Base-by-base conservation (phyloP, 1,140 invertebrate genomes). In the Hylaeus anthracinus region DNA sequence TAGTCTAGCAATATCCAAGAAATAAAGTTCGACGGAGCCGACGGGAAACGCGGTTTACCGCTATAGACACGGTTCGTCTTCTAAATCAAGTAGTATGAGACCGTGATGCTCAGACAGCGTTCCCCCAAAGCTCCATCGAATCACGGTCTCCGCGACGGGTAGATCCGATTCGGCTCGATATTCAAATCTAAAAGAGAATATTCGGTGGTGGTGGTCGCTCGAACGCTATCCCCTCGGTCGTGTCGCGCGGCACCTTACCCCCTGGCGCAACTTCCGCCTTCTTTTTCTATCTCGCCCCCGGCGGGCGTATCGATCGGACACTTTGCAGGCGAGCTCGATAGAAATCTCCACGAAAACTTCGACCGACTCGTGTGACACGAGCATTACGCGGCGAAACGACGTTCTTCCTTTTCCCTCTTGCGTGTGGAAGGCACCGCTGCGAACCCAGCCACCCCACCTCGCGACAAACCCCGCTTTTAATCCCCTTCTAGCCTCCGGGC, bases 391-490 rank as follows among this genome's bases (percentile, higher is more conserved):
- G 70, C 73, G 58, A 86, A 82, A 82, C 73, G 45, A 79, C 70
- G 70, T 43, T 56, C 10, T 39, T 14, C 58, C 43, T 43, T 51
- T 69, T 56, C 48, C 39, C 9, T 3, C 45, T 37, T 8, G 26
- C 64, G 43, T 56, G 56, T 73, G 61, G 26, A 26, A 26, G 26
- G 26, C 26, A 26, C 26, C 12, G 14, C 51, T 48, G 26, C 55
- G 48, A 66, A 66, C 76, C 55, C 83, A 37, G 83, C 86, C 70
- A 71, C 41, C 39, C 26, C 39, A 14, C 41, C 26, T 15, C 55
- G 10, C 3, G 43, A 65, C 61, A 70, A 66, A 74, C 58, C 48
- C 51, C 53, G 74, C 74, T 78, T 88, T 90, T 89, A 90, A 90
- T 90, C 73, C 85, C 72, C 73, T 77, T 26, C 69, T 81, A 84